These are phyloP conservation scores for Drosophila mayri DNA, from an alignment of 1,140 invertebrate genomes.

Conservation along the genomic window DNA sequence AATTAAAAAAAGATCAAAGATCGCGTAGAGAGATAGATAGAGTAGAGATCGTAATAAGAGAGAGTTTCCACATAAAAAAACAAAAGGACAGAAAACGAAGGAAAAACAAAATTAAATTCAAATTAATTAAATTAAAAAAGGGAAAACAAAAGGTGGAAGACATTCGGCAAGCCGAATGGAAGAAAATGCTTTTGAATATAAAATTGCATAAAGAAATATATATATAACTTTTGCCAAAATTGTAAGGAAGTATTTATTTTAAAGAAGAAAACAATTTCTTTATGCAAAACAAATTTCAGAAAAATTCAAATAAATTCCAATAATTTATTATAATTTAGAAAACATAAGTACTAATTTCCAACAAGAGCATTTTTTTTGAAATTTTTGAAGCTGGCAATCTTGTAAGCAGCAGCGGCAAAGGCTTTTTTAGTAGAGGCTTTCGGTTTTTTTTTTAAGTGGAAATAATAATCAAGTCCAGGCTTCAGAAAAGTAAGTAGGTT, in stretches of 20 bases:
- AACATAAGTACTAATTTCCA: not conserved
- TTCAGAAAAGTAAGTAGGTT: slow-evolving; percentile 6
- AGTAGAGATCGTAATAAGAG: slow-evolving; percentile 12
- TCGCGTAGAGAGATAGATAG: slow-evolving; percentile 6
- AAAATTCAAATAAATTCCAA: not conserved
- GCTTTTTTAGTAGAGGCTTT: slow-evolving; percentile 26
- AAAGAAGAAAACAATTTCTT: not conserved
- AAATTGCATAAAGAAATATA: not conserved
- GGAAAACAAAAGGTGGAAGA: slow-evolving; percentile 15
- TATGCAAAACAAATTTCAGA: not conserved
- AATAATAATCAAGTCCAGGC: slow-evolving; percentile 3
- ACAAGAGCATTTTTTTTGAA: slow-evolving; percentile 19
- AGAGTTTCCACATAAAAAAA: slow-evolving; percentile 18
- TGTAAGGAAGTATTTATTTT: not conserved
- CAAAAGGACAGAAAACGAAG: slow-evolving; percentile 25
- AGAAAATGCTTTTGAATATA: slow-evolving; percentile 37
- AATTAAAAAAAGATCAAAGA: slow-evolving; percentile 41
- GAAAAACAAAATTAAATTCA: slow-evolving; percentile 8
- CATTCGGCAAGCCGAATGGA: slow-evolving; percentile 53
- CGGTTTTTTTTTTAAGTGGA: slow-evolving; percentile 2
- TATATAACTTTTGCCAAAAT: not conserved
- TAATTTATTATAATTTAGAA: not conserved
- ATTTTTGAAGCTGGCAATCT: slow-evolving; percentile 11
- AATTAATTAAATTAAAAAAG: slow-evolving; percentile 13
- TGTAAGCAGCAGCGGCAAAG: slow-evolving; percentile 24